phyloP scores from a whole-genome alignment of 1,140 invertebrate species.

The Spodoptera frugiperda region DNA sequence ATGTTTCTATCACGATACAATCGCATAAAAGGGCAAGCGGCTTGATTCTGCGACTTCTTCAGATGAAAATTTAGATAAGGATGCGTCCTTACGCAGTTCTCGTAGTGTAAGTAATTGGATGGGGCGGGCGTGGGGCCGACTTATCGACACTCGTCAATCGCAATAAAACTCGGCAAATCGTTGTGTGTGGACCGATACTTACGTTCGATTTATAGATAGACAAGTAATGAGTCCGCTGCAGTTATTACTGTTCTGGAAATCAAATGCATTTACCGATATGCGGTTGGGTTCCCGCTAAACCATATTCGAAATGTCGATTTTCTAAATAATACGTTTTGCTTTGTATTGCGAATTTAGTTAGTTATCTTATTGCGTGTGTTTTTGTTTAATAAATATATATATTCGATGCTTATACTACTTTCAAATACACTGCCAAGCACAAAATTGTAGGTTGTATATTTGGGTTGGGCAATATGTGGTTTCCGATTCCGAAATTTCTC shows the following conservation, averaged over 20 bases:
- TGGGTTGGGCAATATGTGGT: too few species aligned
- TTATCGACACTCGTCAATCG: constrained; percentile 75
- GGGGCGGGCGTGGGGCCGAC: constrained; percentile 59
- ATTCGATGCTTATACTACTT: too few species aligned
- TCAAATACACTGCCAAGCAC: too few species aligned
- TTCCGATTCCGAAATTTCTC: too few species aligned
- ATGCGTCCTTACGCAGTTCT: constrained; percentile 51
- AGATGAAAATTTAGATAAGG: constrained; percentile 80
- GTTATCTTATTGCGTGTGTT: background rate
- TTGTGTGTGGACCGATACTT: constrained; percentile 26
- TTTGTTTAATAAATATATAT: too few species aligned
- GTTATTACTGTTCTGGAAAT: constrained; percentile 28
- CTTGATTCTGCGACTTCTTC: constrained; percentile 65
- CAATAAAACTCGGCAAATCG: constrained; percentile 80
- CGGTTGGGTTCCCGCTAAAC: constrained; percentile 11
- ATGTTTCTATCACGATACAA: constrained; percentile 49
- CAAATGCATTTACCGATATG: constrained; percentile 27
- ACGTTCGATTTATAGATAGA: constrained; percentile 30
- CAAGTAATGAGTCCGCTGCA: constrained; percentile 26
- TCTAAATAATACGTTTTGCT: constrained; percentile 5
- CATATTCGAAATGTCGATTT: background rate
- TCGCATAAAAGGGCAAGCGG: constrained; percentile 42
- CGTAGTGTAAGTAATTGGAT: constrained; percentile 77
- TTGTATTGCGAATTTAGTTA: background rate
- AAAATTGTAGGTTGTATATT: too few species aligned